Evolutionary conservation across 2,888 invertebrate genomes (phyloP).

Genomic region (Tetrapedia diversipes): DNA sequence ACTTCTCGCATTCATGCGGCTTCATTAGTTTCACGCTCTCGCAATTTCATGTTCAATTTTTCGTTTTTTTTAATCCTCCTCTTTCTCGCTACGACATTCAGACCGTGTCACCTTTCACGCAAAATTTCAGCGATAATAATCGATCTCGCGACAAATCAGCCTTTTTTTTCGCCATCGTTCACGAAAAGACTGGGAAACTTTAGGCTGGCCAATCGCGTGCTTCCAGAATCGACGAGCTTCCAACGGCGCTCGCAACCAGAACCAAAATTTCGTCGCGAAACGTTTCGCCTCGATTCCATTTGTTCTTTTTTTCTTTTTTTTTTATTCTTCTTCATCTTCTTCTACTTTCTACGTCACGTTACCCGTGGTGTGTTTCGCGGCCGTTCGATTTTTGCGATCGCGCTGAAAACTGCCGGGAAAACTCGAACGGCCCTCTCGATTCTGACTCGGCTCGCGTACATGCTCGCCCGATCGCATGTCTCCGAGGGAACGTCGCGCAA

Average conservation of each 20-base stretch:
- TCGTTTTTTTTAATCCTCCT: neutral
- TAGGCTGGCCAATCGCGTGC: conserved; percentile 75
- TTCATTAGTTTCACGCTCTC: conserved; percentile 32
- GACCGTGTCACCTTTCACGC: conserved; percentile 48
- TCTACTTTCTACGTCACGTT: conserved; percentile 45
- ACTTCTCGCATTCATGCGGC: conserved; percentile 1
- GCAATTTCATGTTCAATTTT: conserved; percentile 37
- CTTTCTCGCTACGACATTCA: conserved; percentile 41
- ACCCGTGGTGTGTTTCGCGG: conserved; percentile 58
- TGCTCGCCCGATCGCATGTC: conserved; percentile 55
- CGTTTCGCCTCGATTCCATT: too few relatives aligned
- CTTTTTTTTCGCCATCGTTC: conserved; percentile 76
- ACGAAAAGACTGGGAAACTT: conserved; percentile 78
- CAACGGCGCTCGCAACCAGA: conserved; percentile 58
- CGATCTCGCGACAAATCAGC: conserved; percentile 71
- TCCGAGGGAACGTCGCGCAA: conserved; percentile 33
- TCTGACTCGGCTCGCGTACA: conserved; percentile 40
- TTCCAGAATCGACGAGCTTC: conserved; percentile 75
- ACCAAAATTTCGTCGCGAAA: conserved; percentile 42
- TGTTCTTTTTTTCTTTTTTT: too few relatives aligned
- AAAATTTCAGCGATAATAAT: conserved; percentile 66
- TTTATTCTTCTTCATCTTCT: too few relatives aligned
- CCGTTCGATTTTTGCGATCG: conserved; percentile 39
- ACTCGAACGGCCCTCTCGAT: conserved; percentile 41
- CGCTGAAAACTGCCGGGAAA: too few relatives aligned